Conservation (phyloP, 2,888 invertebrate species). For the Rapana venosa region DNA sequence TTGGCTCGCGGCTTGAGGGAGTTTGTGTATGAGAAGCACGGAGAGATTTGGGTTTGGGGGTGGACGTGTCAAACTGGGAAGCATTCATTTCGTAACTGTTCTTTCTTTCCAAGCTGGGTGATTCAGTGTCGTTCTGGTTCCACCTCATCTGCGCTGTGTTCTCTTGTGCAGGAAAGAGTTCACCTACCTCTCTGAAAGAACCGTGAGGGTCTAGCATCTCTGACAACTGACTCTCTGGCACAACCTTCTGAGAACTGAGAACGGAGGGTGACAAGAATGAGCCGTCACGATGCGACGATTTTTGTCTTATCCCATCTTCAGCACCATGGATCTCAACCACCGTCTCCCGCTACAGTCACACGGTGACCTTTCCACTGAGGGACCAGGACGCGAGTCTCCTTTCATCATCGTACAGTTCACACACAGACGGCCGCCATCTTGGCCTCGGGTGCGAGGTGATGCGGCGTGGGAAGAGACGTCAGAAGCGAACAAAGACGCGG, state of each 20-base stretch:
- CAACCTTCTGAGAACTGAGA: background rate
- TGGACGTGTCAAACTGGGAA: slow-evolving; percentile 2
- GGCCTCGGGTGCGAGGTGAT: background rate
- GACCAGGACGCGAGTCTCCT: background rate
- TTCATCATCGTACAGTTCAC: background rate
- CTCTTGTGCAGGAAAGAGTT: background rate
- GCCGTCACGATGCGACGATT: background rate
- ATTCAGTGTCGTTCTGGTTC: background rate
- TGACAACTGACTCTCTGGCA: background rate
- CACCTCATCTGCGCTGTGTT: background rate
- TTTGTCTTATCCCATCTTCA: background rate
- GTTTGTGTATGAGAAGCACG: background rate
- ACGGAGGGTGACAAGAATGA: background rate
- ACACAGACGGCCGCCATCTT: background rate
- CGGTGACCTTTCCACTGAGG: background rate
- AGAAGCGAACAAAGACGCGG: background rate
- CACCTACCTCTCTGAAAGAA: background rate
- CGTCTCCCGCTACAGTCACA: background rate
- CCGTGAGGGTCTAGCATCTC: background rate
- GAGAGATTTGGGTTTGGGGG: background rate
- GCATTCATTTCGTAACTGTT: background rate
- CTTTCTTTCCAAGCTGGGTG: no score
- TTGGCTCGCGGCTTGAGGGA: background rate
- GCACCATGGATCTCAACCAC: slow-evolving; percentile 29
- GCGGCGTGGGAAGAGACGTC: background rate